Evolutionary conservation across 92 coral and sea anemone species (phyloP).

Genomic region (Siderastrea radians): DNA sequence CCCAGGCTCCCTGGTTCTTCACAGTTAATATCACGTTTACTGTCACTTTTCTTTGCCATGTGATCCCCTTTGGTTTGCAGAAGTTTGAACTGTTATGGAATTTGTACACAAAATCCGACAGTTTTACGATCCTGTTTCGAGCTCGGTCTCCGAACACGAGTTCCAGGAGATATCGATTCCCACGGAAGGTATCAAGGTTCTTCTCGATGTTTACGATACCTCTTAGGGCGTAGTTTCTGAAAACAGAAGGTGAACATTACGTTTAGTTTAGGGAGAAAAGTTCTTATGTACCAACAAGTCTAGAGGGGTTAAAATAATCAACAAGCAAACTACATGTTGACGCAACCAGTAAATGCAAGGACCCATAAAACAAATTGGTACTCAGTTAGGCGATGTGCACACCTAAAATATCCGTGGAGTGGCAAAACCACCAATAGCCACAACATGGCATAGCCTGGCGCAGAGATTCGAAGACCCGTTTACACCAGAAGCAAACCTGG

Average conservation of each 20-base stretch:
- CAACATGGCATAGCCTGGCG: too few species aligned
- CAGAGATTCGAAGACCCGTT: too few species aligned
- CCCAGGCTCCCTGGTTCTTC: constrained; percentile 88
- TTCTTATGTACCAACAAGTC: not conserved
- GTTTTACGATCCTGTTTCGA: constrained; percentile 36
- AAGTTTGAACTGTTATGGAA: constrained; percentile 38
- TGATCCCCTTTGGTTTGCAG: constrained; percentile 63
- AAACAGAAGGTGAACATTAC: not conserved
- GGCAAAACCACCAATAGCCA: too few species aligned
- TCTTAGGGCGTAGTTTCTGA: constrained; percentile 67
- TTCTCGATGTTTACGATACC: constrained; percentile 73
- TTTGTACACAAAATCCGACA: constrained; percentile 71
- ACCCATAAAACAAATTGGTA: too few species aligned
- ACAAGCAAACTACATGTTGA: too few species aligned
- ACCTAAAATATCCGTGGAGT: too few species aligned
- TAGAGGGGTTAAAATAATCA: not conserved
- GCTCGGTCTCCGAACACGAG: constrained; percentile 60
- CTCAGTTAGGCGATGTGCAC: too few species aligned
- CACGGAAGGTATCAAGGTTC: constrained; percentile 64
- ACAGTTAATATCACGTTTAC: constrained; percentile 78
- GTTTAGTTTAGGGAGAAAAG: not conserved
- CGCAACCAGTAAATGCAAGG: too few species aligned
- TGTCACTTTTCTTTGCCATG: constrained; percentile 69
- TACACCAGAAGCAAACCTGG: too few species aligned
- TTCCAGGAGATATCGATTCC: constrained; percentile 79